Conservation (phyloP, 2,113 vertebrate species). For the Brachypteracias leptosomus region DNA sequence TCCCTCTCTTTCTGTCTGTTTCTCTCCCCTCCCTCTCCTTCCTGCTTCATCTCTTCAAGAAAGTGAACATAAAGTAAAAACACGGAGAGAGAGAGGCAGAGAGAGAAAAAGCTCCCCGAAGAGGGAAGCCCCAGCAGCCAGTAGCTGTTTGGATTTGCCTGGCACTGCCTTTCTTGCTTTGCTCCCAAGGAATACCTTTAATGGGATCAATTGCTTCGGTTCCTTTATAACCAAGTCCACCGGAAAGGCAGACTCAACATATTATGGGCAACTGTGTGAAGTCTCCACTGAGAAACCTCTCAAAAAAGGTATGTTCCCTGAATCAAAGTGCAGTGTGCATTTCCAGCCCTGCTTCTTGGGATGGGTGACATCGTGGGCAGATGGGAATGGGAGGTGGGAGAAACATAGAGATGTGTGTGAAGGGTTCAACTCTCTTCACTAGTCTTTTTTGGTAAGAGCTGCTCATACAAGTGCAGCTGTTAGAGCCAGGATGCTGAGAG, state of each 20-base stretch:
- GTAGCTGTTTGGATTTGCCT: slow-evolving; percentile 63
- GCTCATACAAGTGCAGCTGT: not conserved
- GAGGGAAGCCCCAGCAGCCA: slow-evolving; percentile 60
- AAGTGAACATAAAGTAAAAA: slow-evolving; percentile 77
- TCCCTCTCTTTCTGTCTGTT: slow-evolving; percentile 65
- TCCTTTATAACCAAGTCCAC: slow-evolving; percentile 61
- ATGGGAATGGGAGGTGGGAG: slow-evolving; percentile 27
- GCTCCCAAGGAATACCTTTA: slow-evolving; percentile 72
- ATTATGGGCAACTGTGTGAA: slow-evolving; percentile 99
- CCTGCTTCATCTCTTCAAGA: slow-evolving; percentile 75
- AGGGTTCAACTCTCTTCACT: not conserved
- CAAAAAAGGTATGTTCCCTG: slow-evolving; percentile 91
- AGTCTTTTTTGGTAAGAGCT: not conserved
- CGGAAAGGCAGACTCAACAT: slow-evolving; percentile 68
- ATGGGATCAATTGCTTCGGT: slow-evolving; percentile 72
- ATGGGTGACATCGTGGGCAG: not conserved
- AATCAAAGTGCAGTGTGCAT: not conserved
- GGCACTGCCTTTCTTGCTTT: slow-evolving; percentile 66
- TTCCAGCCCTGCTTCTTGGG: slow-evolving; percentile 22
- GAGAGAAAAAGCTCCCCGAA: slow-evolving; percentile 62
- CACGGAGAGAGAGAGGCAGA: slow-evolving; percentile 47
- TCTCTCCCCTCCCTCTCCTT: slow-evolving; percentile 68
- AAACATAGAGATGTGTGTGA: not conserved
- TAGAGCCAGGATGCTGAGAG: not conserved
- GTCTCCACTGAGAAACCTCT: slow-evolving; percentile 92